A percentile compares a stretch with the other conserved stretches of the same genome.
Evolutionary conservation across 2,888 invertebrate genomes (phyloP).

Genomic region (Balanococcus diminutus): DNA sequence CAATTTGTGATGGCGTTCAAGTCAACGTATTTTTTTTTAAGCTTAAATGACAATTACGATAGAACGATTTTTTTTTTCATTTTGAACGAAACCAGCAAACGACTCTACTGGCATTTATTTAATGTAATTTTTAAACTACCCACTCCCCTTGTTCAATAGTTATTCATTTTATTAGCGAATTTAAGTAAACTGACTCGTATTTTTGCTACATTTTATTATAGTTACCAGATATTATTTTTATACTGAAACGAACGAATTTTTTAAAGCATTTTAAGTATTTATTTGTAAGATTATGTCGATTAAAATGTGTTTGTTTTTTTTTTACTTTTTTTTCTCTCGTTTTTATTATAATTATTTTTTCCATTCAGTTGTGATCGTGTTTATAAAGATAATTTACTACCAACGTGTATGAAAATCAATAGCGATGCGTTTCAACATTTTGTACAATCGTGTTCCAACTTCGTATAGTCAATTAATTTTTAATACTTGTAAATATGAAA

Average conservation of each 20-base stretch:
- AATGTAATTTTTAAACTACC: constrained; percentile 38
- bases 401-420: constrained; percentile 13
- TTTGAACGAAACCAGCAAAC: not conserved
- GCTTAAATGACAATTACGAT: constrained; percentile 16
- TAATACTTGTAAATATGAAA: not conserved
- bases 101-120: constrained; percentile 39
- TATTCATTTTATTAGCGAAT: not conserved
- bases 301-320: not conserved
- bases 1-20: constrained; percentile 16
- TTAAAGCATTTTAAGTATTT: constrained; percentile 26
- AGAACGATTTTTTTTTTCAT: not conserved
- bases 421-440: constrained; percentile 9
- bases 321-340: not conserved
- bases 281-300: constrained; percentile 27
- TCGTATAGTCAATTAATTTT: constrained; percentile 25
- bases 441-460: constrained; percentile 21
- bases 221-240: constrained; percentile 30
- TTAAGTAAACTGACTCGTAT: not conserved
- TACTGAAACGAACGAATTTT: constrained; percentile 24
- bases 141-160: not conserved
- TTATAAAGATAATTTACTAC: constrained; percentile 1
- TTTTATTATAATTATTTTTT: not conserved
- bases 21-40: constrained; percentile 18
- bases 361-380: not conserved
- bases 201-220: not conserved